Evolutionary conservation across 2,113 vertebrate species (phyloP), one percentile per base, ranked within the genome.

Genomic region (Taurulus bubalis): DNA sequence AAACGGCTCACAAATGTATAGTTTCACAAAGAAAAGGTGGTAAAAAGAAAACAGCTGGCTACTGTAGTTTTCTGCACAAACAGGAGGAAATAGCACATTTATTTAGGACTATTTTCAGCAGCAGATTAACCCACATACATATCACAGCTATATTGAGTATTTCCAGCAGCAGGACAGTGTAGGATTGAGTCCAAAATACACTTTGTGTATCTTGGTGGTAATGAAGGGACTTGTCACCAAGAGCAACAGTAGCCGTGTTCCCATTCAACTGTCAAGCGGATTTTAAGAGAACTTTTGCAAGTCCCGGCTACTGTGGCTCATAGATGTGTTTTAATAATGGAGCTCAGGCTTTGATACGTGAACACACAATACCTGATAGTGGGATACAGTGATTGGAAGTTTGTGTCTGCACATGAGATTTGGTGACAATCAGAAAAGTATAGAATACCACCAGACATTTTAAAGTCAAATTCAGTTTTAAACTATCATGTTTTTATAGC

Each of bases 341-440:
- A 56, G 22, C 32, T 38, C n/a, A 30, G 12, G 20, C 20, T 70
- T 34, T 53, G 15, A 32, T 32, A 34, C 22, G 24, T 8, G 3
- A 22, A 38, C 12, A 26, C 53, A 56, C 10, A 56, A 10, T 1
- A 26, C 51, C 38, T 53, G 67, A 15, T 24, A 36, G 22, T 36
- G 18, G 36, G 36, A 59, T 6, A 60, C 20, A 16, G n/a, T 34
- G 11, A 28, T 26, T 18, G 30, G 24, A 49, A 26, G 14, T 24
- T 34, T 74, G 28, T 22, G 1, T 51, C 22, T 38, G 20, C 40
- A 60, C 26, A 10, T n/a, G 3, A 51, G 16, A 42, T 75, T 75
- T 55, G 42, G 9, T 75, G 32, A 66, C 49, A 56, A 32, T 64
- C 34, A n/a, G 18, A 66, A n/a, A 65, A 75, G 40, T 65, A 36